A percentile compares a stretch with the other conserved stretches of the same genome.
Evolutionary conservation across 37 sponge, comb jelly and placozoan species (phyloP).

Genomic region (Cladorhizidae sp.): DNA sequence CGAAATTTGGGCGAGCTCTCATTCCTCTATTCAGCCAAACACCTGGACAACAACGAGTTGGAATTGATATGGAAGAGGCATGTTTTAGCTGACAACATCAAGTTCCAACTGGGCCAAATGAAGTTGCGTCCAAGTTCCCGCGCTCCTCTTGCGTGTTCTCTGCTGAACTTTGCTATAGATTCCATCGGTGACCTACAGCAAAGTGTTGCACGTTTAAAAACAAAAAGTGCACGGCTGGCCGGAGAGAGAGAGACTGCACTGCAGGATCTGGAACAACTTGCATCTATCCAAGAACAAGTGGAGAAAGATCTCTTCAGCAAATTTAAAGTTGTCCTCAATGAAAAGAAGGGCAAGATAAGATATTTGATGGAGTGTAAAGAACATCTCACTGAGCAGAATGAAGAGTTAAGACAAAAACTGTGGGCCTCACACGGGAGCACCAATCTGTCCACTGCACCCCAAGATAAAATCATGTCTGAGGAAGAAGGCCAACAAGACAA

Average conservation of each 20-base stretch:
- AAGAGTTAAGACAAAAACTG: not conserved
- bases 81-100: slow-evolving; percentile 41
- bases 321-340: slow-evolving; percentile 74
- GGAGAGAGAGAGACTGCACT: slow-evolving; percentile 42
- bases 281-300: slow-evolving; percentile 38
- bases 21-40: slow-evolving; percentile 32
- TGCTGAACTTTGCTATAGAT: slow-evolving; percentile 56
- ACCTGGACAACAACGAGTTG: slow-evolving; percentile 1
- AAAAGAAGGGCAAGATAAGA: slow-evolving; percentile 73
- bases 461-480: not conserved
- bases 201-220: slow-evolving; percentile 14
- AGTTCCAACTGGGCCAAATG: slow-evolving; percentile 54
- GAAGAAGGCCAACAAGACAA: not conserved
- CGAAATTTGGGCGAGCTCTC: not conserved
- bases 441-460: not conserved
- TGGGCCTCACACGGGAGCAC: not conserved
- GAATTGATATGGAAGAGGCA: slow-evolving; percentile 71
- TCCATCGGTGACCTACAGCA: slow-evolving; percentile 14
- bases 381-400: not conserved
- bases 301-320: slow-evolving; percentile 72
- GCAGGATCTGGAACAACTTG: slow-evolving; percentile 27
- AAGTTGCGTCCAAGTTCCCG: slow-evolving; percentile 6
- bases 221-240: slow-evolving; percentile 29
- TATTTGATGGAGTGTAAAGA: slow-evolving; percentile 36
- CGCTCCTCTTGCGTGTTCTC: not conserved